Base-by-base conservation (phyloP, 2,888 invertebrate species). In the Chymomyza procnemis region DNA sequence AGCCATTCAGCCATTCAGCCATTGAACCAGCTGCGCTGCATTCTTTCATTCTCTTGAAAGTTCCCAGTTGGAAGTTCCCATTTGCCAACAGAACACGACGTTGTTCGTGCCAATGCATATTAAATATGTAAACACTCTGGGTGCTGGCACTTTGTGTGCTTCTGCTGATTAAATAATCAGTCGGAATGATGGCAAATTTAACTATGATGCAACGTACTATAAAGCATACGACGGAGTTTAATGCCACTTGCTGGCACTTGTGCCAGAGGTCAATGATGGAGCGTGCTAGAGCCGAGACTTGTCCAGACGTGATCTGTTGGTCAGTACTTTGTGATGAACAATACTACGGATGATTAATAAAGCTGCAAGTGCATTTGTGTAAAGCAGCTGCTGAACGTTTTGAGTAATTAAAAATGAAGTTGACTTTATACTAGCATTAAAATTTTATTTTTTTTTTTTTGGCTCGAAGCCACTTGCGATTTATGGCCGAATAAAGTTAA, bases 71-170 rank as follows among this genome's bases (percentile, higher is more conserved):
- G 16, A 6, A 12, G 14, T 58, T 14, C 41, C 41, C 48, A 18
- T 48, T 48, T 48, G 60, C 19, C 48, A 22, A 6, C 46, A 50
- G 16, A 50, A 50, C 18, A 50, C 50, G 8, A 50, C 50, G 58
- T 19, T 47, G 66, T 61, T 79, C 75, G 73, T 79, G 83, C 66
- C 57, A 67, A 57, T 87, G 87, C 84, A 84, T 84, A 72, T 78
- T 71, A 66, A 84, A 64, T 60, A 69, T 59, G 56, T 56, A 54
- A 61, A 57, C 64, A 47, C 50, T 62, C 47, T 54, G 47, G 48
- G 16, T 46, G 21, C 21, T 50, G 26, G 21, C 21, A 46, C 55
- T 34, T 60, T 18, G 4, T 16, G 18, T 12, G 18, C 50, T 50
- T 18, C 50, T 50, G 16, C 50, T 50, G 50, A 50, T 50, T 50